Conservation (phyloP, 2,113 vertebrate genomes). For the Anthoscopus minutus region DNA sequence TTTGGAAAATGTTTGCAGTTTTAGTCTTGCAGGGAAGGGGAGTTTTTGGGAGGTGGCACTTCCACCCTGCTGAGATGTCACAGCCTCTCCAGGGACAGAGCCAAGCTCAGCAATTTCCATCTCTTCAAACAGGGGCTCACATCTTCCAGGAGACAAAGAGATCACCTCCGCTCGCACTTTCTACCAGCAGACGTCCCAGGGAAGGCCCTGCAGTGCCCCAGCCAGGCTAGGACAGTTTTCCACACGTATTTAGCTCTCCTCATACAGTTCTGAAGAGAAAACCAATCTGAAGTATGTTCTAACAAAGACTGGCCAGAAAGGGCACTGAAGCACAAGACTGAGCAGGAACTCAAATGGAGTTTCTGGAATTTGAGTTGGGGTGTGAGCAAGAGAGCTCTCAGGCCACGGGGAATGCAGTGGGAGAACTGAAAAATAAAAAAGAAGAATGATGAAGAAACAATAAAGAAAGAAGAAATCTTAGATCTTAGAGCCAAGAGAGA, state of each 20-base stretch:
- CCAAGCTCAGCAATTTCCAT: not conserved
- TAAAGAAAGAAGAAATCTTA: not conserved
- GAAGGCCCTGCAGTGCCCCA: not conserved
- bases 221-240: not conserved
- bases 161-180: not conserved
- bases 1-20: conserved; percentile 12
- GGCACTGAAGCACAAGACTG: not conserved
- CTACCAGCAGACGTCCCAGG: not conserved
- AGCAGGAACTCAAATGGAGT: not conserved
- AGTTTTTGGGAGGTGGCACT: not conserved
- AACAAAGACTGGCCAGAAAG: not conserved
- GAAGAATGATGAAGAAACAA: not conserved
- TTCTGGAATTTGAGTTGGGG: not conserved
- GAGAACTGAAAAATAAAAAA: not conserved
- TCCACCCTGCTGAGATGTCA: not conserved
- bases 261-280: not conserved
- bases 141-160: not conserved
- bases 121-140: rapidly evolving
- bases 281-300: not conserved
- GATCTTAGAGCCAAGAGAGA: not conserved
- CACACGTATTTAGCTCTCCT: not conserved
- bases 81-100: not conserved
- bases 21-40: not conserved
- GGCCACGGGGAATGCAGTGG: not conserved
- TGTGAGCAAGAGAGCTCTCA: not conserved